These are phyloP conservation scores for Helarctos malayanus DNA, from an alignment of 2,797 vertebrate genomes.

Conservation along the genomic window DNA sequence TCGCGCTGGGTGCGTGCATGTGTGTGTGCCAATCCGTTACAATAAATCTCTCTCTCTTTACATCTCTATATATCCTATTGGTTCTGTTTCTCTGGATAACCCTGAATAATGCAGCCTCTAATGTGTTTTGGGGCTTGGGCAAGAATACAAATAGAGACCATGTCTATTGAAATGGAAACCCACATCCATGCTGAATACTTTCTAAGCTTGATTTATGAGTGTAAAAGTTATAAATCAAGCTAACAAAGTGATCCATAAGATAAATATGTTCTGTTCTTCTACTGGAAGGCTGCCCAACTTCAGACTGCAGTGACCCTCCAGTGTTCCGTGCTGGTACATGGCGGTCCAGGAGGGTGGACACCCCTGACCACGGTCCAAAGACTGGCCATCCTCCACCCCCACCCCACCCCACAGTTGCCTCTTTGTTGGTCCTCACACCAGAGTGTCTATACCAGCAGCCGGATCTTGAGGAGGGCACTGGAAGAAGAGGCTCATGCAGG, in stretches of 20 bases:
- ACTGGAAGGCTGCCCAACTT: neutral
- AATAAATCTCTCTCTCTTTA: neutral
- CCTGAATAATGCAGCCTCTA: neutral
- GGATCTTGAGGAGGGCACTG: rapidly evolving
- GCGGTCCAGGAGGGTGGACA: neutral
- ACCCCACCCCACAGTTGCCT: rapidly evolving
- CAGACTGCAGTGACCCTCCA: neutral
- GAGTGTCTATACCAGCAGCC: rapidly evolving
- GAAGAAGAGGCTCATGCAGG: neutral
- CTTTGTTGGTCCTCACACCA: rapidly evolving
- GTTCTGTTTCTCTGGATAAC: neutral
- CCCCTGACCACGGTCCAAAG: neutral
- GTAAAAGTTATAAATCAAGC: neutral
- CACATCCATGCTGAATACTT: neutral
- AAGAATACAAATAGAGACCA: neutral
- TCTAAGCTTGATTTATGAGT: neutral
- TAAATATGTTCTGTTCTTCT: neutral
- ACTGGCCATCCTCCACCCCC: no score
- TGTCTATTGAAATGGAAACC: neutral
- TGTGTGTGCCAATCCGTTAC: neutral
- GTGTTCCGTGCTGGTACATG: neutral
- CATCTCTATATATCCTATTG: neutral
- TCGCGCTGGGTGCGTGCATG: neutral
- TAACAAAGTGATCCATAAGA: neutral
- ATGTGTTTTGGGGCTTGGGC: neutral